These are phyloP conservation scores for Perizoma flavofasciatum DNA, from an alignment of 2,888 invertebrate genomes.

Conservation along the genomic window DNA sequence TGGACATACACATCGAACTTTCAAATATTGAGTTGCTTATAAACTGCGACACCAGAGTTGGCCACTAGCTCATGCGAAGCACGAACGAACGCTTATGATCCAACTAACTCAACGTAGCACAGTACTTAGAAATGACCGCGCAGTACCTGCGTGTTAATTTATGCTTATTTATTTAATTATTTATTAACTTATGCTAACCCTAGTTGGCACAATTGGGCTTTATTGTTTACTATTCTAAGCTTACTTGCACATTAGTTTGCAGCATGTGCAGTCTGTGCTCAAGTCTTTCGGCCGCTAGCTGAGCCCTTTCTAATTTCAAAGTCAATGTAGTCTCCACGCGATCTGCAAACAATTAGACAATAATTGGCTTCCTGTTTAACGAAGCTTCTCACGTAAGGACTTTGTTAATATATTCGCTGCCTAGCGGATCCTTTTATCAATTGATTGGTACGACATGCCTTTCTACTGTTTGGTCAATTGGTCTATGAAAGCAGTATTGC, in stretches of 20 bases:
- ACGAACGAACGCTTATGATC: too few species aligned
- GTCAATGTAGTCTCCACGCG: constrained; percentile 75
- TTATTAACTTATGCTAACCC: too few species aligned
- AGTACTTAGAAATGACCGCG: too few species aligned
- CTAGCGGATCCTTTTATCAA: constrained; percentile 58
- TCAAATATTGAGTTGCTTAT: too few species aligned
- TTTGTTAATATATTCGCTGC: constrained; percentile 54
- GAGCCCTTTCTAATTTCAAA: constrained; percentile 73
- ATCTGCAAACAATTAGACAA: constrained; percentile 64
- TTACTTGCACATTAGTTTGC: constrained; percentile 72
- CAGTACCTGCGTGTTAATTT: too few species aligned
- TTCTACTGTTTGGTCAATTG: constrained; percentile 72
- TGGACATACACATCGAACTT: too few species aligned
- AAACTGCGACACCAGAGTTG: too few species aligned
- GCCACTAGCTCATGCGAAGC: too few species aligned
- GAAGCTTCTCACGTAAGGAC: constrained; percentile 42
- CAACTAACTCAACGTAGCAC: too few species aligned
- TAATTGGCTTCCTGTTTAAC: constrained; percentile 52
- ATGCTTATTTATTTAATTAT: too few species aligned
- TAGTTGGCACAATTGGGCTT: too few species aligned
- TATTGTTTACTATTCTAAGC: constrained; percentile 15
- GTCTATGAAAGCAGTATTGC: constrained; percentile 55
- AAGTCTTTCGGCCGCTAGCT: constrained; percentile 77
- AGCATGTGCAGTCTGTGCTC: constrained; percentile 77
- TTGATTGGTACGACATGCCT: constrained; percentile 56